Conservation (phyloP, 2,113 vertebrate genomes). For the Miniopterus natalensis region DNA sequence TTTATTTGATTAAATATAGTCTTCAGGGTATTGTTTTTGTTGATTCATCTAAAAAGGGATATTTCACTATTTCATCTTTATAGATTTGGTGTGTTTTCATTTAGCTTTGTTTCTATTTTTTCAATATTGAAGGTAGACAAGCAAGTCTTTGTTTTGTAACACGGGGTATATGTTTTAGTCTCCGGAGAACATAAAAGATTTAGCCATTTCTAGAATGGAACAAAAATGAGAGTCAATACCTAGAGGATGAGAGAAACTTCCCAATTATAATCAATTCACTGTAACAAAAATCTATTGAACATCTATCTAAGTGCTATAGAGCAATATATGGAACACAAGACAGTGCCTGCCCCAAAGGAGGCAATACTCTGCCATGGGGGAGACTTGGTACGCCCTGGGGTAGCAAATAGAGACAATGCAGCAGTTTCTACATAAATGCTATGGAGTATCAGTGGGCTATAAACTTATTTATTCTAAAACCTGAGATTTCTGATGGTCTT, state of each 20-base stretch:
- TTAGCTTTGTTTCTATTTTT: conserved; percentile 60
- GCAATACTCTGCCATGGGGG: accelerated
- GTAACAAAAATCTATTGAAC: conserved; percentile 63
- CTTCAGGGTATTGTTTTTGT: conserved; percentile 61
- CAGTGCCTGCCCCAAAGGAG: not conserved
- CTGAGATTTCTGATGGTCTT: not conserved
- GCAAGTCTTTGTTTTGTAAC: conserved; percentile 53
- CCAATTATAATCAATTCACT: conserved; percentile 73
- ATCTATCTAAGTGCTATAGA: not conserved
- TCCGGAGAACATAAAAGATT: conserved; percentile 58
- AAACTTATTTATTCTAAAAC: not conserved
- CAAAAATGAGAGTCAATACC: conserved; percentile 56
- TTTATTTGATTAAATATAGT: conserved; percentile 76
- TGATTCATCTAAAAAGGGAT: conserved; percentile 67
- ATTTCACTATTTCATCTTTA: conserved; percentile 72
- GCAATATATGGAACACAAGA: not conserved
- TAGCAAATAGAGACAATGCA: not conserved
- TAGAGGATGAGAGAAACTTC: conserved; percentile 61
- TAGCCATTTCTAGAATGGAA: conserved; percentile 61
- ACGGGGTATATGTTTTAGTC: conserved; percentile 16
- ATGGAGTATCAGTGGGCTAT: not conserved
- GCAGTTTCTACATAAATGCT: not conserved
- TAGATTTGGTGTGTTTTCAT: conserved; percentile 50
- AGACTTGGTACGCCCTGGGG: not conserved
- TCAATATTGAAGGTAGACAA: conserved; percentile 45